Base-by-base conservation (phyloP, 2,113 vertebrate genomes). In the Platichthys flesus region DNA sequence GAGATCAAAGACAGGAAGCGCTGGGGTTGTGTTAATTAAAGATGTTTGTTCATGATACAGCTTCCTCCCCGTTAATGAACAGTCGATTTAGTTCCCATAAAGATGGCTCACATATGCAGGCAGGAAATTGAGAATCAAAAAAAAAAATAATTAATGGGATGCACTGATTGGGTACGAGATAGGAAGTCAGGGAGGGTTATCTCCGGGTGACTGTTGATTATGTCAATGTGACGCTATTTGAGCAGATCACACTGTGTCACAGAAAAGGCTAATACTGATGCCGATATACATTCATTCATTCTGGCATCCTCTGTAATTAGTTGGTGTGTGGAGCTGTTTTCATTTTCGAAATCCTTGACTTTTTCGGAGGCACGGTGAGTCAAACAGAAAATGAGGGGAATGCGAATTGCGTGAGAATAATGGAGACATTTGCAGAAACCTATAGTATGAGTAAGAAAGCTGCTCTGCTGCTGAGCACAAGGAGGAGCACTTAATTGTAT, bases 21-120 rank as follows among this genome's bases (percentile, higher is more conserved):
- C 77, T 78, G 83, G 71, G 86, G 88, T 88, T 78, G 90, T 92
- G 93, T 91, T 95, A 94, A 95, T 95, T 95, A 94, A 93, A 94
- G 93, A 95, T 94, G 93, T 91, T 94, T 90, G 91, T 91, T 89
- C 87, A 79, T 78, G 94, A 95, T 94, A 93, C 74, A 66, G 86
- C 84, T 79, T 88, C 89, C 82, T 65, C 74, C 84, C 84, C 83
- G 63, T 88, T 93, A 94, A 90, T 88, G 91, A 91, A 89, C 75
- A 74, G 76, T 87, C 75, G 42, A 91, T 89, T 92, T 85, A 87
- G 91, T 92, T 95, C 91, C 86, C 92, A 91, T 91, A 87, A 91
- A 94, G 74, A 89, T 85, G 88, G 86, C 89, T 85, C 84, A 60
- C 61, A 51, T 66, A 69, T 64, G 58, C 21, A 8, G 67, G 65